Percentiles rank a stretch among this genome's conserved stretches.
phyloP scores from a whole-genome alignment of 2,797 vertebrate species.

The Chaunax sp. region DNA sequence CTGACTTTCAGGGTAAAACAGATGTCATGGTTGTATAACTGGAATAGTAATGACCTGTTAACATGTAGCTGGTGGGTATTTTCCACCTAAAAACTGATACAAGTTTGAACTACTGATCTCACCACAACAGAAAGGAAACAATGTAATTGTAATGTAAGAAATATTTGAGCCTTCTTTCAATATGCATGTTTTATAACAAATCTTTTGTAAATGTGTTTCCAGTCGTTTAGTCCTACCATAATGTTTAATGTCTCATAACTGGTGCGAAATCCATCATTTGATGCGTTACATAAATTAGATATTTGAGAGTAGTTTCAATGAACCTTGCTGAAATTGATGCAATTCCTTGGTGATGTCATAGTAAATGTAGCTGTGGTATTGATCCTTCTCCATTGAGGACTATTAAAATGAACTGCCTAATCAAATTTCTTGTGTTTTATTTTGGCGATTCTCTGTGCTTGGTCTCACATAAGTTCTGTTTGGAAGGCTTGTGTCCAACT shows the following conservation, averaged over 20 bases:
- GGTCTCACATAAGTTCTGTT: slow-evolving; percentile 18
- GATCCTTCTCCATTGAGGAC: slow-evolving; percentile 44
- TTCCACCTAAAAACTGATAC: slow-evolving; percentile 19
- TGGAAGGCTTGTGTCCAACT: slow-evolving; percentile 28
- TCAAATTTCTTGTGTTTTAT: slow-evolving; percentile 34
- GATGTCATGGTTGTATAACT: slow-evolving; percentile 13
- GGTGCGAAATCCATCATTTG: slow-evolving; percentile 41
- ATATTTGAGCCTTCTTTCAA: slow-evolving; percentile 52
- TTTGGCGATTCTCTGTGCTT: slow-evolving; percentile 29
- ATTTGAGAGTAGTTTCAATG: slow-evolving; percentile 28
- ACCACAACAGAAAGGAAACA: slow-evolving; percentile 11
- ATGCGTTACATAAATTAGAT: slow-evolving; percentile 25
- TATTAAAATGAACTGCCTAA: slow-evolving; percentile 45
- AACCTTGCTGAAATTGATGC: slow-evolving; percentile 48
- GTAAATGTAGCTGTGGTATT: slow-evolving; percentile 55
- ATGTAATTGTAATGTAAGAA: slow-evolving; percentile 30
- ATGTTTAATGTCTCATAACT: slow-evolving; percentile 34
- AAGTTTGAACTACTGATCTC: slow-evolving; percentile 37
- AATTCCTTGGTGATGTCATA: slow-evolving; percentile 52
- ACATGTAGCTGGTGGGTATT: slow-evolving; percentile 26
- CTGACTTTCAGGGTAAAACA: slow-evolving; percentile 11
- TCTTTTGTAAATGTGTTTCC: slow-evolving; percentile 64
- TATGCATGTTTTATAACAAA: slow-evolving; percentile 74
- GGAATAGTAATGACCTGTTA: slow-evolving; percentile 13
- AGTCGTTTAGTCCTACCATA: slow-evolving; percentile 43